Evolutionary conservation across 2,113 vertebrate species (phyloP).

Genomic region (Paramisgurnus dabryanus): DNA sequence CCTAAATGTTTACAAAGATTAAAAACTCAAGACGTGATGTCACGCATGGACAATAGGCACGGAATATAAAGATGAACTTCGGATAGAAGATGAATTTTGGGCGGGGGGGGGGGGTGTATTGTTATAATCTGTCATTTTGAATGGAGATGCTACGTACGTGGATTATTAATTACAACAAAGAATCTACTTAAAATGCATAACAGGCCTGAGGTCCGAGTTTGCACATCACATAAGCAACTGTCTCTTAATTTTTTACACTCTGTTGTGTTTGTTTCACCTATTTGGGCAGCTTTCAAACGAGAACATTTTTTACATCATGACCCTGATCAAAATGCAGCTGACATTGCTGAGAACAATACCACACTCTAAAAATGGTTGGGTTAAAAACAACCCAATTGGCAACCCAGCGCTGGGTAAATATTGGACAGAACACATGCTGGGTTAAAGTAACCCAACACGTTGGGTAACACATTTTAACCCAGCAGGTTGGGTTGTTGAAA

Average conservation of each 20-base stretch:
- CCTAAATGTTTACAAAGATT: not conserved
- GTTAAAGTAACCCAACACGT: too few relatives aligned
- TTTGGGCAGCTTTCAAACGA: constrained; percentile 20
- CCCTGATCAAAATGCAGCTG: constrained; percentile 30
- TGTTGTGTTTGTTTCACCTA: constrained; percentile 25
- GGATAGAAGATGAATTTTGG: too few relatives aligned
- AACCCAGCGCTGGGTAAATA: too few relatives aligned
- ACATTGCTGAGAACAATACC: constrained; percentile 23
- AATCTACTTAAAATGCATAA: constrained; percentile 7
- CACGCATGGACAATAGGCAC: too few relatives aligned
- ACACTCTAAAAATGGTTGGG: too few relatives aligned
- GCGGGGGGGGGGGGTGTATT: not conserved
- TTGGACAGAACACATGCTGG: too few relatives aligned
- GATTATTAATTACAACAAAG: not conserved
- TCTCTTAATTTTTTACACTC: constrained; percentile 22
- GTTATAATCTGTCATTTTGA: not conserved
- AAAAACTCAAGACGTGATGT: not conserved
- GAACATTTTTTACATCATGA: constrained; percentile 23
- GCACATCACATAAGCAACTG: not conserved
- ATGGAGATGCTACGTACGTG: not conserved
- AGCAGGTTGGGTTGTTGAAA: too few relatives aligned
- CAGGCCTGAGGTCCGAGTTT: constrained; percentile 6
- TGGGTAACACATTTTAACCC: too few relatives aligned
- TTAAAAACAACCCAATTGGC: too few relatives aligned
- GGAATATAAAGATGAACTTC: too few relatives aligned